Evolutionary conservation across 1,140 invertebrate genomes (phyloP), one percentile per base, ranked within the genome.

Genomic region (Drosophila trapezifrons): DNA sequence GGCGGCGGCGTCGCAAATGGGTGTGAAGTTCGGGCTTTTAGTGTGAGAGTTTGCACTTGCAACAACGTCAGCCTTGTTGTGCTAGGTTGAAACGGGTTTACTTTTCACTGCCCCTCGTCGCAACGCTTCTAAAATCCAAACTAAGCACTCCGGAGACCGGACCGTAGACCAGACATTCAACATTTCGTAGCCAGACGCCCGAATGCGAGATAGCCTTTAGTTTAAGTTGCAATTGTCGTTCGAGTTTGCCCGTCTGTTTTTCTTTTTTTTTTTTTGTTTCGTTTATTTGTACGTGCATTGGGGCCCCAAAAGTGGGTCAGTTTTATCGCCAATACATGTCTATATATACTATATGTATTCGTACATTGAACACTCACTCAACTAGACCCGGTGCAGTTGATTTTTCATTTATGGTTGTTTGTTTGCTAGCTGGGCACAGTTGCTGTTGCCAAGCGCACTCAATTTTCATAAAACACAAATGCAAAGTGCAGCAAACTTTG

Each of bases 241-340:
- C 57, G 49, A 73, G 71, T 20, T 52, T 73, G 66, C 29, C 25
- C 22, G 35, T n/a, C 32, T 72, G 17, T 49, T 18, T 46, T 40
- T 22, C 37, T 25, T 22, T 49, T 25, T 22, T 60, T 40, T 25
- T 29, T 25, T 22, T 49, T 25, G n/a, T 60, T 40, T 25, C 20
- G 29, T 57, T 42, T 69, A 35, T 71, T 57, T 70, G 69, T 71
- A 72, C 69, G 66, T 72, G 69, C 69, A 76, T 22, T 69, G 67
- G 57, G 46, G 76, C n/a, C 71, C 47, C 25, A 58, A 80, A 85
- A 85, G 78, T 85, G 82, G 82, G 82, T 85, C 82, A 85, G 75
- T 86, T 85, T 86, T 85, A 86, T 85, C 82, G 82, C 75, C 59
- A 70, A 74, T 65, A 75, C 71, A 74, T 43, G 45, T 37, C 38